Base-by-base conservation (phyloP, 2,888 invertebrate species). In the Pyralis farinalis region DNA sequence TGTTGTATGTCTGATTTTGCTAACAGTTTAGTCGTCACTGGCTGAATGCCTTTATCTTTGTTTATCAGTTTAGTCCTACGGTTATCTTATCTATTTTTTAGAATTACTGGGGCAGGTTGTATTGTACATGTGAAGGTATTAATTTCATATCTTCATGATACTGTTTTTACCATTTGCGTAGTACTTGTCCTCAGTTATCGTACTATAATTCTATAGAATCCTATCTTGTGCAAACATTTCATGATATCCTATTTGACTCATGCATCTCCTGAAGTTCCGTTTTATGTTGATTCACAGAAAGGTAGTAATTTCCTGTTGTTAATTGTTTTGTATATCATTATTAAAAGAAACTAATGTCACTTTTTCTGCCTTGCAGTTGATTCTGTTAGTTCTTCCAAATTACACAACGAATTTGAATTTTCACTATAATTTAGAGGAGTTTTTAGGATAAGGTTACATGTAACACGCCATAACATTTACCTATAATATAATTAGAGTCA, bases 21-120 rank as follows among this genome's bases (percentile, higher is more conserved):
- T 59, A 62, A 69, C 63, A 61, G 61, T 53, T 55, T 47, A 58
- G 48, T 64, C 63, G 75, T 79, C 74, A 85, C 86, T 84, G 79
- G 60, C 47, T 69, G 75, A 63, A 63, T 69, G 56, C 45, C 49
- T 52, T 80, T 84, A 85, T 84, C 85, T 70, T 48, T 46, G 56
- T 78, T 25, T 85, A 86, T 86, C 83, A 74, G 62, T 55, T 55
- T 53, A 55, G 63, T 63, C 63, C 61, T 60, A 60, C 35, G 54
- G 49, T 81, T 70, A 86, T 86, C 87, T 87, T 83, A 87, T 87
- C 87, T 67, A 25, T 63, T 75, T 62, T 63, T 65, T 67, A 72
- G 77, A 85, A 85, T 84, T 86, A 81, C 72, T 86, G 72, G 85
- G 80, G 65, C 84, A 83, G 67, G 77, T 72, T 72, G 71, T 58